phyloP scores from a whole-genome alignment of 2,113 vertebrate species.

The Argyrosomus japonicus region DNA sequence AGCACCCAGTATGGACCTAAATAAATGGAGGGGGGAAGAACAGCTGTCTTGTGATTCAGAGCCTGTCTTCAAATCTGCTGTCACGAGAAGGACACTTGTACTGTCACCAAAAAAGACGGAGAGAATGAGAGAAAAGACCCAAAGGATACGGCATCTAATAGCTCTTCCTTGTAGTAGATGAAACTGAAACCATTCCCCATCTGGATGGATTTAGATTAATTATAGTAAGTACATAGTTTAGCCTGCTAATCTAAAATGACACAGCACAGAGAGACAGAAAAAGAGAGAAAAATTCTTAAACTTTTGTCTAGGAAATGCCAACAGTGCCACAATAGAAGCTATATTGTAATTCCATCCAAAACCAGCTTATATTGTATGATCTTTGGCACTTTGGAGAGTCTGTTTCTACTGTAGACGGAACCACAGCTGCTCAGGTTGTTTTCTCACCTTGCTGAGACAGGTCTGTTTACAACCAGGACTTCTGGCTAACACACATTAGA shows the following conservation, averaged over 20 bases:
- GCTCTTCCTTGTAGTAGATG: constrained; percentile 41
- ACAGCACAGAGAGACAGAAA: constrained; percentile 11
- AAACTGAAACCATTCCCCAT: constrained; percentile 64
- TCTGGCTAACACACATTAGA: constrained; percentile 18
- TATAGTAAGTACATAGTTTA: constrained; percentile 49
- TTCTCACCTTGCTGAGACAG: constrained; percentile 46
- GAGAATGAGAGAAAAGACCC: constrained; percentile 25
- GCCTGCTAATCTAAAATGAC: constrained; percentile 63
- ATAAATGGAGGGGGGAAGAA: constrained; percentile 19
- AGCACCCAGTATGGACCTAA: constrained; percentile 8
- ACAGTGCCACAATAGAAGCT: constrained; percentile 35
- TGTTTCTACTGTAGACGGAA: constrained; percentile 18
- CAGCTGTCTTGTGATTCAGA: constrained; percentile 37
- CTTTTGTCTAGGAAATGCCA: constrained; percentile 44
- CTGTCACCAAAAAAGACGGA: constrained; percentile 35
- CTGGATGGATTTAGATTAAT: constrained; percentile 69
- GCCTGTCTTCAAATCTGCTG: constrained; percentile 31
- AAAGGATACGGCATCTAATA: constrained; percentile 44
- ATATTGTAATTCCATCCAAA: constrained; percentile 49
- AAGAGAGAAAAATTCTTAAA: constrained; percentile 26
- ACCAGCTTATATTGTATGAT: constrained; percentile 33
- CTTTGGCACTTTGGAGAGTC: constrained; percentile 14
- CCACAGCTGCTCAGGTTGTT: constrained; percentile 37
- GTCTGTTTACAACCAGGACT: constrained; percentile 43
- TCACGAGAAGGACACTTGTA: constrained; percentile 34